Evolutionary conservation across 2,888 invertebrate genomes (phyloP).

Genomic region (Eristalis pertinax): DNA sequence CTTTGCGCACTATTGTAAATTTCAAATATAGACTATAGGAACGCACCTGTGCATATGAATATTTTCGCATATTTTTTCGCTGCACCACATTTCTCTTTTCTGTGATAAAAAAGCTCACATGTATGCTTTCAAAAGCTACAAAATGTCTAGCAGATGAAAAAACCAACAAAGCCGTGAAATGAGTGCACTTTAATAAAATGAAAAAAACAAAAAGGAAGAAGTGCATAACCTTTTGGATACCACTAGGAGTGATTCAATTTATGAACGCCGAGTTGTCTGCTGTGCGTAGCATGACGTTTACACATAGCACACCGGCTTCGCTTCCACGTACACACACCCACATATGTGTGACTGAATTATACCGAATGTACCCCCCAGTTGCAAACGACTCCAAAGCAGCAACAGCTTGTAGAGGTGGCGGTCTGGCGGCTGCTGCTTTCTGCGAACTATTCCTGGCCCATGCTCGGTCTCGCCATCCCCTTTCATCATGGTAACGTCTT

Average conservation of each 20-base stretch:
- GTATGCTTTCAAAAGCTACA: background rate
- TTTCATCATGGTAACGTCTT: conserved; percentile 44
- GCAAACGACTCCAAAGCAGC: conserved; percentile 24
- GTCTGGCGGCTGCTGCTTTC: background rate
- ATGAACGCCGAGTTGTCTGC: conserved; percentile 29
- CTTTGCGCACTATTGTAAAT: no score
- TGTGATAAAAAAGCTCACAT: background rate
- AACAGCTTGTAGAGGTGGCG: conserved; percentile 35
- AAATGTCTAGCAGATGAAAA: conserved; percentile 1
- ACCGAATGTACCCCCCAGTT: background rate
- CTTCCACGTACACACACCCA: background rate
- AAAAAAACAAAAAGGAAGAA: background rate
- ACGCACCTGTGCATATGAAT: no score
- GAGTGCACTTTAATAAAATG: background rate
- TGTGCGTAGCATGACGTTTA: background rate
- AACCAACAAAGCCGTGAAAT: background rate
- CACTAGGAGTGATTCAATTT: conserved; percentile 34
- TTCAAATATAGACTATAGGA: no score
- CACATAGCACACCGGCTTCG: no score
- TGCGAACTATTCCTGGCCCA: background rate
- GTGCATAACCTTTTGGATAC: background rate
- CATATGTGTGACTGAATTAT: background rate
- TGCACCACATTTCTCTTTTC: no score
- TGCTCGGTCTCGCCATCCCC: background rate
- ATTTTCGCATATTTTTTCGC: background rate